Percentiles rank a stretch among this genome's conserved stretches.
phyloP scores from a whole-genome alignment of 2,113 vertebrate species.

The Vidua chalybeata region DNA sequence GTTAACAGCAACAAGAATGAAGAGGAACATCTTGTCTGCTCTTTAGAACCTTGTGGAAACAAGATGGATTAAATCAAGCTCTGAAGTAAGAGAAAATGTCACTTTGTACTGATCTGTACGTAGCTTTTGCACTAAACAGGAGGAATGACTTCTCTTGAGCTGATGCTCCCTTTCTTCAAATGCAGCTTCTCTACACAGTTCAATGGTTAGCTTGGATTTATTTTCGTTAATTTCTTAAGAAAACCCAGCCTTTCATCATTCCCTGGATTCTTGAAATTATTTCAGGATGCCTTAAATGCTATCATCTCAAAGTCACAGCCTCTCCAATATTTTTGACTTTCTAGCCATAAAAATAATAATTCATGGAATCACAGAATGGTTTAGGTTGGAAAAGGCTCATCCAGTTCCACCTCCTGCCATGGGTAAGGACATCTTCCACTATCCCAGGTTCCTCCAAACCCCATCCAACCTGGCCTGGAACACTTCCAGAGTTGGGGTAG shows the following conservation, averaged over 20 bases:
- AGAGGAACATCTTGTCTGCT: neutral
- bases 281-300: neutral
- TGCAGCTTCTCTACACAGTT: neutral
- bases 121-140: neutral
- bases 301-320: neutral
- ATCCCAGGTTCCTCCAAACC: rapidly evolving
- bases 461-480: rapidly evolving
- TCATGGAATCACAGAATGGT: neutral
- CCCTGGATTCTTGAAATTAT: neutral
- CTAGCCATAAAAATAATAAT: neutral
- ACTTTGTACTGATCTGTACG: neutral
- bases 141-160: neutral
- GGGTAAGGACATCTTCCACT: neutral
- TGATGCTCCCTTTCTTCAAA: neutral
- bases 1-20: neutral
- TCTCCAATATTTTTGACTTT: neutral
- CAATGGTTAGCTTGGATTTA: neutral
- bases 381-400: neutral
- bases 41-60: neutral
- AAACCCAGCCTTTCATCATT: neutral
- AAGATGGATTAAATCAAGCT: neutral
- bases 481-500: neutral
- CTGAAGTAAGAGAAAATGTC: neutral
- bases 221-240: neutral
- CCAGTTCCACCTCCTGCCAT: neutral